Conservation (phyloP, 2,113 vertebrate species). For the Nothoprocta pentlandii region DNA sequence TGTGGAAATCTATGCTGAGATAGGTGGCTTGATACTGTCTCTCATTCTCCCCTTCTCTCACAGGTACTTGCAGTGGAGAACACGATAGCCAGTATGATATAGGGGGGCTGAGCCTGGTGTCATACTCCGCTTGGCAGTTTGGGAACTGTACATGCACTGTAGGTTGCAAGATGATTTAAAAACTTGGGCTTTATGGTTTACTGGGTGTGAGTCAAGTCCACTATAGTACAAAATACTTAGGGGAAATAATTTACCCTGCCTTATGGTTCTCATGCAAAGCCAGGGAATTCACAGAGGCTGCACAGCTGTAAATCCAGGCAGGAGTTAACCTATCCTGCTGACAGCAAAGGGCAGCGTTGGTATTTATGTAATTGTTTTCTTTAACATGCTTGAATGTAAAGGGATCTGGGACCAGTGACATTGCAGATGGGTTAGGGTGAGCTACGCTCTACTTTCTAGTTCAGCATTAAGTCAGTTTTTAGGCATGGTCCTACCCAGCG, state of each 20-base stretch:
- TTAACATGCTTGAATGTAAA: conserved; percentile 27
- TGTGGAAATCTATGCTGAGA: background rate
- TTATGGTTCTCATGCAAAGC: background rate
- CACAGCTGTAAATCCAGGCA: conserved; percentile 32
- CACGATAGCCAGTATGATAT: accelerated
- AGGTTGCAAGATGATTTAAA: background rate
- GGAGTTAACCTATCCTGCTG: conserved; percentile 31
- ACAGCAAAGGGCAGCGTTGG: conserved; percentile 12
- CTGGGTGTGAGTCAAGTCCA: background rate
- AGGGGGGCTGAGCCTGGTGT: background rate
- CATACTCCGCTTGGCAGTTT: background rate
- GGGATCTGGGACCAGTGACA: background rate
- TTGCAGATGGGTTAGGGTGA: background rate
- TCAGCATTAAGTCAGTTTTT: background rate
- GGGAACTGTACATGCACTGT: background rate
- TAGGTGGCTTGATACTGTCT: background rate
- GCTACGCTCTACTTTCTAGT: background rate
- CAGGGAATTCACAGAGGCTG: background rate
- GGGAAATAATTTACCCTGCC: conserved; percentile 5
- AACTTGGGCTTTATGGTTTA: background rate
- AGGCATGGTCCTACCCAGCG: background rate
- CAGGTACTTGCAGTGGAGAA: background rate
- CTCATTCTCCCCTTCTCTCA: background rate
- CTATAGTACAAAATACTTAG: background rate
- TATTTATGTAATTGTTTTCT: conserved; percentile 46